Conservation (phyloP, 2,797 vertebrate species). For the Anas capensis region DNA sequence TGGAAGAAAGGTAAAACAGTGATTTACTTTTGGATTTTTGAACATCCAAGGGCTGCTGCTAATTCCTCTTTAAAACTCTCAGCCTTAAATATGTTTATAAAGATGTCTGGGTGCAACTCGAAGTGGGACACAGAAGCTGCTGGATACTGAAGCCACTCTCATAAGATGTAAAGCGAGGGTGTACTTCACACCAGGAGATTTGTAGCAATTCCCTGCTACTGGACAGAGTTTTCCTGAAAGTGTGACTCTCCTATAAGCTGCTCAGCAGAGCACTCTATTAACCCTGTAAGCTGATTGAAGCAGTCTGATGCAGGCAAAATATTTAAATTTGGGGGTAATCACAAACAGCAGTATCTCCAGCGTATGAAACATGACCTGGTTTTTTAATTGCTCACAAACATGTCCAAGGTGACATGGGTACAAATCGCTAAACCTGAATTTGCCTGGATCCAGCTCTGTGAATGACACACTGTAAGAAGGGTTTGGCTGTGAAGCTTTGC, state of each 20-base stretch:
- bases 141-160: not conserved
- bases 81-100: not conserved
- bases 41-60: not conserved
- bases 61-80: not conserved
- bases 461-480: rapidly evolving
- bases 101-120: not conserved
- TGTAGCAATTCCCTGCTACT: constrained; percentile 39
- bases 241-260: constrained; percentile 30
- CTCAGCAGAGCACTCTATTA: constrained; percentile 17
- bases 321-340: constrained; percentile 25
- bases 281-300: not conserved
- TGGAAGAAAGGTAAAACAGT: not conserved
- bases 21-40: not conserved
- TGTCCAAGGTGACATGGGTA: not conserved
- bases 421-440: not conserved
- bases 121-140: constrained; percentile 12
- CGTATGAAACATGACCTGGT: not conserved
- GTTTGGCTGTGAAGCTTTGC: not conserved
- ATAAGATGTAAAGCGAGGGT: not conserved
- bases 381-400: constrained; percentile 29
- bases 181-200: constrained; percentile 17
- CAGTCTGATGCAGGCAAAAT: constrained; percentile 7
- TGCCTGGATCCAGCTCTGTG: not conserved
- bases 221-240: constrained; percentile 19
- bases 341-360: not conserved